Percentiles rank a stretch among this genome's conserved stretches.
phyloP scores from a whole-genome alignment of 2,797 vertebrate genomes.

The Helostoma temminkii region DNA sequence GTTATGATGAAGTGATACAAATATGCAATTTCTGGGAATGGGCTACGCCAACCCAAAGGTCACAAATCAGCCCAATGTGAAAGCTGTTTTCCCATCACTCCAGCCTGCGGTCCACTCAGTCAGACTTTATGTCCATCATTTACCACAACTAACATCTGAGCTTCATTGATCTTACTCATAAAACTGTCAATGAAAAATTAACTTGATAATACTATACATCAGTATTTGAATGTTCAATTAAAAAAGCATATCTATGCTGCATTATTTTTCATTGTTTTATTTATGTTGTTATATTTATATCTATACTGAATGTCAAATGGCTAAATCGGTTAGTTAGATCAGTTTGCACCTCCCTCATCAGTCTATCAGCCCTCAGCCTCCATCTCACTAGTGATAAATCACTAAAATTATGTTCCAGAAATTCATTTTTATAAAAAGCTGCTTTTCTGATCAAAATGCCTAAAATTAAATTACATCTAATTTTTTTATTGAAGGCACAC shows the following conservation, averaged over 20 bases:
- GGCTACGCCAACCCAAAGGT: slow-evolving; percentile 69
- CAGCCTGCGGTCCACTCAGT: slow-evolving; percentile 60
- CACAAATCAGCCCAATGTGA: slow-evolving; percentile 63
- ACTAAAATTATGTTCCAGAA: slow-evolving; percentile 34
- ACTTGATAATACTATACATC: slow-evolving; percentile 67
- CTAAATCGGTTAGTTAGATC: slow-evolving; percentile 61
- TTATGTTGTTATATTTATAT: slow-evolving; percentile 47
- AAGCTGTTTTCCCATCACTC: slow-evolving; percentile 75
- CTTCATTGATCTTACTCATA: slow-evolving; percentile 69
- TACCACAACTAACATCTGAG: slow-evolving; percentile 62
- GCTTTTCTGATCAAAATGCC: slow-evolving; percentile 36
- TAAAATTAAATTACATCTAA: slow-evolving; percentile 9
- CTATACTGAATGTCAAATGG: slow-evolving; percentile 53
- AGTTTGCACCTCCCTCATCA: slow-evolving; percentile 44
- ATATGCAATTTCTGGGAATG: slow-evolving; percentile 74
- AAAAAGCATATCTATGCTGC: slow-evolving; percentile 44
- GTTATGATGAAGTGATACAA: slow-evolving; percentile 68
- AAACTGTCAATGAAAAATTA: slow-evolving; percentile 64
- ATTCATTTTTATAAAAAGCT: slow-evolving; percentile 49
- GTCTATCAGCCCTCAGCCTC: slow-evolving; percentile 23
- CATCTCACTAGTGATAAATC: slow-evolving; percentile 47
- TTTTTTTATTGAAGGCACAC: slow-evolving; percentile 23
- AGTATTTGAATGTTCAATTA: slow-evolving; percentile 68
- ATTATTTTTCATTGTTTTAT: slow-evolving; percentile 50
- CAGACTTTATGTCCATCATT: slow-evolving; percentile 71